Evolutionary conservation across 2,113 vertebrate species (phyloP), one percentile per base, ranked within the genome.

Genomic region (Desmodus rotundus): DNA sequence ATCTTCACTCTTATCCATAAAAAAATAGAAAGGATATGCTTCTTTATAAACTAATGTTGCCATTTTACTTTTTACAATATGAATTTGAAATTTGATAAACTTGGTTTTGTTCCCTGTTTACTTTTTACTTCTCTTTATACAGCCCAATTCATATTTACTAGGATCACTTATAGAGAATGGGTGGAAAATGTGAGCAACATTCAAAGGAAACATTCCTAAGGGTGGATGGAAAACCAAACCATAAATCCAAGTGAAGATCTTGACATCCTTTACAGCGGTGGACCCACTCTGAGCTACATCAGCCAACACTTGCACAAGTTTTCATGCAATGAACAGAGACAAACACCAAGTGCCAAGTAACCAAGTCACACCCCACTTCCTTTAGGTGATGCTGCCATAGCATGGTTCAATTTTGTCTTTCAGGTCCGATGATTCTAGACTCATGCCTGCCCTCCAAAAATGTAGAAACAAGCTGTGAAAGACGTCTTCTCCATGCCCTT

Each of bases 51-150:
- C 63, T 80, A 89, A 76, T 33, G 38, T 74, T 72, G 31, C 58
- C 33, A 92, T 87, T 92, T 67, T 78, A 70, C 19, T 58, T 90
- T 95, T 91, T 56, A 43, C 26, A 61, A 67, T 54, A 86, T 81
- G 47, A 85, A 89, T 73, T 91, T 82, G 54, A 93, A 78, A 80
- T 88, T 56, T 81, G 45, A 56, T 89, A 87, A 84, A 95, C 81
- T 24, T 28, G 1, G 5, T 56, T 77, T 26, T 19, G 15, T 82
- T 77, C 38, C 26, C 72, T 92, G 78, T 87, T 43, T 77, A 24
- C 22, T 83, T 17, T 68, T 16, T 38, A n/a, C 5, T 12, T 77
- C 17, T 78, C 33, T 95, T 83, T 84, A 45, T 72, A 77, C 77
- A 84, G 78, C 5, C 16, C 41, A 68, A 56, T 92, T 83, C 28